Evolutionary conservation across 1,140 invertebrate genomes (phyloP).

Genomic region (Drosophila willistoni): DNA sequence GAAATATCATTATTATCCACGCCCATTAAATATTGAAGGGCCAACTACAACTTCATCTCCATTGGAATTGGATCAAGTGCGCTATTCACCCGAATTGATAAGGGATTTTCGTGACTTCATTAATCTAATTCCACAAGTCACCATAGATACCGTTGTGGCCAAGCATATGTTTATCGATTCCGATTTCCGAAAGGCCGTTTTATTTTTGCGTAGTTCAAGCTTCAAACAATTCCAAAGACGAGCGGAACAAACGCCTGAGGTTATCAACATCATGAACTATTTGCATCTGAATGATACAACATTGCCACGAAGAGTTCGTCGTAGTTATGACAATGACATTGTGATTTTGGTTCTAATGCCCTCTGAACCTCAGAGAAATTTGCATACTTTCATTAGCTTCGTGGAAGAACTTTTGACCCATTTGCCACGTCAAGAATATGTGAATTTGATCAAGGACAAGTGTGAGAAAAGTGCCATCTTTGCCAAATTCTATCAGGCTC

Average conservation of each 20-base stretch:
- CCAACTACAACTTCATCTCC: not conserved
- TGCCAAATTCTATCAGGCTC: conserved; percentile 67
- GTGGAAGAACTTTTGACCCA: conserved; percentile 57
- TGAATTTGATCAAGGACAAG: conserved; percentile 66
- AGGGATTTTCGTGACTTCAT: conserved; percentile 63
- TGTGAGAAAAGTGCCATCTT: conserved; percentile 48
- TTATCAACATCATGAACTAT: conserved; percentile 67
- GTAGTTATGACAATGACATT: conserved; percentile 16
- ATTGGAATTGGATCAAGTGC: not conserved
- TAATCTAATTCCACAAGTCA: conserved; percentile 55
- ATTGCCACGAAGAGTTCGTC: not conserved
- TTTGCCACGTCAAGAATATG: conserved; percentile 62
- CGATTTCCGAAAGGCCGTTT: conserved; percentile 66
- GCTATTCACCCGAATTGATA: conserved; percentile 68
- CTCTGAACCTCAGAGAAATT: not conserved
- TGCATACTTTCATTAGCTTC: conserved; percentile 61
- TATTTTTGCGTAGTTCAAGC: conserved; percentile 60
- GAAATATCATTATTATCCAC: conserved; percentile 1
- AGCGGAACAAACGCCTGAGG: conserved; percentile 62
- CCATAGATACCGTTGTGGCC: conserved; percentile 63
- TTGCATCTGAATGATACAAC: conserved; percentile 64
- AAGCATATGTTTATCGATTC: conserved; percentile 70
- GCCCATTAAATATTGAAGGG: not conserved
- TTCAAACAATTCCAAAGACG: conserved; percentile 52
- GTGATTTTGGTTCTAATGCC: conserved; percentile 47